These are phyloP conservation scores for Ephialtes manifestator DNA, from an alignment of 2,888 invertebrate genomes.

Conservation along the genomic window DNA sequence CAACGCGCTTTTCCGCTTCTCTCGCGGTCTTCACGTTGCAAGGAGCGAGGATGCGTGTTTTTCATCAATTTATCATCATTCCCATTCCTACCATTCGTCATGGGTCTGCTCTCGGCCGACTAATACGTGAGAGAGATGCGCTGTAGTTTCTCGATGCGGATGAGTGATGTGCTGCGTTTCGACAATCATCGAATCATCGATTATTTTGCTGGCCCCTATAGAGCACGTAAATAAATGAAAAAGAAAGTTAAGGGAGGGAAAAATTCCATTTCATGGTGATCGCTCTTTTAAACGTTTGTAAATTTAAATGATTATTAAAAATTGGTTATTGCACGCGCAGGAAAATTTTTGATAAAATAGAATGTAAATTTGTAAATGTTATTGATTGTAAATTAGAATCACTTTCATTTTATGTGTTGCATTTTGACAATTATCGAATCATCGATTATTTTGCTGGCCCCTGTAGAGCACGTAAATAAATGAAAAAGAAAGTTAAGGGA, in stretches of 20 bases:
- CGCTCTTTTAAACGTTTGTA: too few relatives aligned
- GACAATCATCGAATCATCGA: conserved; percentile 22
- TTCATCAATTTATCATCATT: conserved; percentile 58
- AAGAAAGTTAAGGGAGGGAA: background rate
- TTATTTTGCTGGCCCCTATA: background rate
- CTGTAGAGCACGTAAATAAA: background rate
- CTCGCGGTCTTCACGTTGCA: background rate
- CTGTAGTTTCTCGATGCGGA: conserved; percentile 3
- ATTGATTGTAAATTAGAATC: too few relatives aligned
- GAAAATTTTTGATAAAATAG: too few relatives aligned
- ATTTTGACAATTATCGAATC: too few relatives aligned
- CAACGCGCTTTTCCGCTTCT: conserved; percentile 13
- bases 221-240: background rate
- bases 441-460: background rate
- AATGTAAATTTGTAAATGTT: too few relatives aligned
- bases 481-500: background rate
- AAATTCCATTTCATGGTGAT: too few relatives aligned
- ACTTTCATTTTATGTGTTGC: too few relatives aligned
- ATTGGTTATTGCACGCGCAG: too few relatives aligned
- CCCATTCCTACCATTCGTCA: conserved; percentile 37
- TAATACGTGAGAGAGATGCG: background rate
- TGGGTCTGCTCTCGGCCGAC: conserved; percentile 16
- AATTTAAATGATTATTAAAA: too few relatives aligned
- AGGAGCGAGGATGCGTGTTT: conserved; percentile 6
- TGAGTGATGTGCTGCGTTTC: conserved; percentile 17